Evolutionary conservation across 2,888 invertebrate genomes (phyloP).

Genomic region (Patella ulyssiponensis): DNA sequence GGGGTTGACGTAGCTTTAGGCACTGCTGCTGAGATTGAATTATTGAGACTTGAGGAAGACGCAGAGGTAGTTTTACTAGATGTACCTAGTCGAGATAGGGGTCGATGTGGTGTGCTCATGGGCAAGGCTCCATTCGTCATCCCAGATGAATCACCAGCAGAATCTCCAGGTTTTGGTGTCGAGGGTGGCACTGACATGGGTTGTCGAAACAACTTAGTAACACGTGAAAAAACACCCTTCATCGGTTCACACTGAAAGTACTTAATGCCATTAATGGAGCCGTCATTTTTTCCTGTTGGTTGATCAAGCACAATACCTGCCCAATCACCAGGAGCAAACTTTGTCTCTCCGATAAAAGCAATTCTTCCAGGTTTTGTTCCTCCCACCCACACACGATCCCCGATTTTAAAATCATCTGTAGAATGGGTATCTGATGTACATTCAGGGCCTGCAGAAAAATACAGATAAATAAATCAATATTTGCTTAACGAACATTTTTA

Average conservation of each 20-base stretch:
- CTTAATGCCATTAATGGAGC: slow-evolving; percentile 69
- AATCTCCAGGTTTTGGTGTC: slow-evolving; percentile 15
- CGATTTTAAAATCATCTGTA: slow-evolving; percentile 93
- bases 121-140: slow-evolving; percentile 16
- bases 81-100: slow-evolving; percentile 42
- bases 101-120: slow-evolving; percentile 25
- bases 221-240: slow-evolving; percentile 72
- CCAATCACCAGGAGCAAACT: slow-evolving; percentile 72
- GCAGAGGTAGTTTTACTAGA: slow-evolving; percentile 36
- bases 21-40: slow-evolving; percentile 20
- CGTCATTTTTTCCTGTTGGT: slow-evolving; percentile 72
- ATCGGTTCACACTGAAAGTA: slow-evolving; percentile 72
- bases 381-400: slow-evolving; percentile 87
- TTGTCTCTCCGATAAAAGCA: slow-evolving; percentile 71
- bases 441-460: slow-evolving; percentile 54
- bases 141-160: slow-evolving; percentile 34
- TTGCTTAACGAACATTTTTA: too few species aligned
- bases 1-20: slow-evolving; percentile 36
- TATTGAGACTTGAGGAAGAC: slow-evolving; percentile 44
- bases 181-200: slow-evolving; percentile 44
- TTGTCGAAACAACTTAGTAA: slow-evolving; percentile 80
- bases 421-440: slow-evolving; percentile 37
- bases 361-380: slow-evolving; percentile 71
- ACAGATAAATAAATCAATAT: not conserved
- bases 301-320: slow-evolving; percentile 71